phyloP scores from a whole-genome alignment of 2,113 vertebrate genomes.

The Empidonax alnorum region DNA sequence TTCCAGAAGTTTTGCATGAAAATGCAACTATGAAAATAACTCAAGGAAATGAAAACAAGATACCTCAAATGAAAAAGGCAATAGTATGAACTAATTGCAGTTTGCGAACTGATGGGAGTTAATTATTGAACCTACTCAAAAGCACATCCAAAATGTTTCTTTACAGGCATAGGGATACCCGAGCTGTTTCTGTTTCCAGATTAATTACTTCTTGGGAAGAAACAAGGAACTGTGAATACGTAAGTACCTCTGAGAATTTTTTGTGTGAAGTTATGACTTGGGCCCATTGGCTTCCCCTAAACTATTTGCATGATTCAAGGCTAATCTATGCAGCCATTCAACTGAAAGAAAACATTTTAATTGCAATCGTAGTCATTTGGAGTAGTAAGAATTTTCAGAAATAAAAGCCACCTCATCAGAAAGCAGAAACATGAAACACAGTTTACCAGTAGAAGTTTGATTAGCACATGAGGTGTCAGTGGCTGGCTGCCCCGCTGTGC shows the following conservation, averaged over 20 bases:
- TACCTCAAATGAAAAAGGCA: background rate
- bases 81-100: background rate
- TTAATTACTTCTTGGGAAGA: background rate
- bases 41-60: background rate
- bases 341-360: background rate
- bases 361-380: background rate
- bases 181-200: background rate
- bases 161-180: background rate
- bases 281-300: background rate
- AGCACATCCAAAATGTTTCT: background rate
- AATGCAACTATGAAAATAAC: background rate
- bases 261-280: background rate
- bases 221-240: background rate
- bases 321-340: fast-evolving
- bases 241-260: background rate
- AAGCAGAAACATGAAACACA: background rate
- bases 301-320: background rate
- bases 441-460: background rate
- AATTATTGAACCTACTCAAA: background rate
- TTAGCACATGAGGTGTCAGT: background rate
- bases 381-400: background rate
- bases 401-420: background rate
- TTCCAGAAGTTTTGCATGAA: background rate
- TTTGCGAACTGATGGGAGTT: background rate
- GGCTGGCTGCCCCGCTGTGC: fast-evolving